Base-by-base conservation (phyloP, 2,888 invertebrate genomes). In the Drosophila picticornis region DNA sequence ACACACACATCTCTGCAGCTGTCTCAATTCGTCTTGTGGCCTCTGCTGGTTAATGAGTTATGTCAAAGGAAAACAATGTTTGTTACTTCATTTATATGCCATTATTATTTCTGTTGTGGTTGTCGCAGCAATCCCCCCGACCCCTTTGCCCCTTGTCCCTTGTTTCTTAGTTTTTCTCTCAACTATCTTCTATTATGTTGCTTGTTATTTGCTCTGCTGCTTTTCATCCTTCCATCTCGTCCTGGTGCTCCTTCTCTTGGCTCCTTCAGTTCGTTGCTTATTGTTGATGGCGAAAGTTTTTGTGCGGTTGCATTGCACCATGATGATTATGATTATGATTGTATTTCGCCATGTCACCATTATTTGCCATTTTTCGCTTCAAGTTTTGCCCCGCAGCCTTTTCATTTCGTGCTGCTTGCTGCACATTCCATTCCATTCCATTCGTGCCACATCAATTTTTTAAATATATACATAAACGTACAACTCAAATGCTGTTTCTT, bases 11-110 rank as follows among this genome's bases (percentile, higher is more conserved):
- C 25, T 46, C 27, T 25, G 36, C 61, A 71, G 51, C 51, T 56
- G 40, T 10, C 61, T 63, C 81, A 78, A 77, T 77, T 81, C 69
- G 65, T 69, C 79, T 77, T 69, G 68, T 81, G 78, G 69, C 69
- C 78, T 71, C 83, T 67, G 83, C 73, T 88, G 90, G 86, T 91
- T 91, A 92, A 91, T 92, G 91, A 92, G 91, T 91, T 92, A 91
- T 92, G 92, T 90, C 91, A 91, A 92, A 92, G 86, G 89, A 92
- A 91, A 90, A 91, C 88, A 91, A 91, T 91, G 90, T 91, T 92
- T 92, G 88, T 87, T 91, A 88, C 86, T 91, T 92, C 80, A 89
- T 85, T 85, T 85, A 85, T 85, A 90, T 90, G 86, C 88, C 88
- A 85, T 90, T 85, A 85, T 84, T 90, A 85, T 85, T 90, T 88